These are phyloP conservation scores for Sporophila hypoxantha DNA, from an alignment of 2,113 vertebrate species.

Conservation along the genomic window DNA sequence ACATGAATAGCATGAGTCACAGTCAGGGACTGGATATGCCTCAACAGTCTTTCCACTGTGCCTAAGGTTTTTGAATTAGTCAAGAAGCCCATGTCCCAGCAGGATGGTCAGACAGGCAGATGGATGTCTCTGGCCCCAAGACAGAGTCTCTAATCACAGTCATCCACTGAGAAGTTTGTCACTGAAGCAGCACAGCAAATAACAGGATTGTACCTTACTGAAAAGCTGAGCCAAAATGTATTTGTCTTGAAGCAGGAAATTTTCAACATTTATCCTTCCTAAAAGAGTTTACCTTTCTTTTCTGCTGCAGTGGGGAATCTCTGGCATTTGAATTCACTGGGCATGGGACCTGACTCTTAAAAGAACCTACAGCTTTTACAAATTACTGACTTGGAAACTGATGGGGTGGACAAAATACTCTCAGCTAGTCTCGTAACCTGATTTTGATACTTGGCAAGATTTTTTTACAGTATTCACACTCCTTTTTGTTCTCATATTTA, in stretches of 20 bases:
- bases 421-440: neutral
- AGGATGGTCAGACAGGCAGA: constrained; percentile 47
- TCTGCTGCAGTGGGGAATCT: neutral
- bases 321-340: neutral
- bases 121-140: constrained; percentile 23
- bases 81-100: constrained; percentile 21
- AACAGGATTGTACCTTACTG: neutral
- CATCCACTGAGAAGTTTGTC: neutral
- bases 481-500: neutral
- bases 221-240: neutral
- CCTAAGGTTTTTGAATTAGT: constrained; percentile 26
- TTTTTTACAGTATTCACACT: neutral
- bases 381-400: neutral
- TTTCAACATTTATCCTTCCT: neutral
- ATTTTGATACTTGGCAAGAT: neutral
- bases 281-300: neutral
- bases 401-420: neutral
- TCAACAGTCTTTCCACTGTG: constrained; percentile 37
- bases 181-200: neutral
- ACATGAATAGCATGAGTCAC: constrained; percentile 47
- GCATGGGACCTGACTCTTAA: neutral
- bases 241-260: neutral
- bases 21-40: constrained; percentile 34
- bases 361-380: neutral
- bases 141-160: constrained; percentile 2